Conservation (phyloP, 2,888 invertebrate genomes). For the Drosophila nr. perissopoda region DNA sequence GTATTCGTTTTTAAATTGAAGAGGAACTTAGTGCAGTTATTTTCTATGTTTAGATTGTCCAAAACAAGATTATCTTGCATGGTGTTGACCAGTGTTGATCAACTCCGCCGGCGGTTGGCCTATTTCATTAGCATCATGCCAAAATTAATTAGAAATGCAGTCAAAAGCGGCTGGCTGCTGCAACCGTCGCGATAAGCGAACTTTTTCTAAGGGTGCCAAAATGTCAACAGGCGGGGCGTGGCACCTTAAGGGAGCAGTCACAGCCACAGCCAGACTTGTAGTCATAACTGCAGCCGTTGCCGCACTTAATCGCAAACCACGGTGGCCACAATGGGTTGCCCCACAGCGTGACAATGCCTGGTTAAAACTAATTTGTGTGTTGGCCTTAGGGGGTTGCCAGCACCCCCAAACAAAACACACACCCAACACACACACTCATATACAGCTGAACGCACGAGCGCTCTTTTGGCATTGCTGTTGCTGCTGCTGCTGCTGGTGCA, state of each 20-base stretch:
- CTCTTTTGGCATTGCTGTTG: slow-evolving; percentile 32
- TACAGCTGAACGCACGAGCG: slow-evolving; percentile 41
- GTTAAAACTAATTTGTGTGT: slow-evolving; percentile 77
- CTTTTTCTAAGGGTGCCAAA: slow-evolving; percentile 32
- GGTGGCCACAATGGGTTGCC: slow-evolving; percentile 62
- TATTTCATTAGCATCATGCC: slow-evolving; percentile 37
- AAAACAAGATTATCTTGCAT: background rate
- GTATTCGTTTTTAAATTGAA: background rate
- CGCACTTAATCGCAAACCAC: slow-evolving; percentile 69
- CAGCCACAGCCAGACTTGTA: slow-evolving; percentile 38
- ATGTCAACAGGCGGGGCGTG: slow-evolving; percentile 51
- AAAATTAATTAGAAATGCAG: slow-evolving; percentile 60
- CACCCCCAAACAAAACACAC: slow-evolving; percentile 8
- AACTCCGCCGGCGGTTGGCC: slow-evolving; percentile 21
- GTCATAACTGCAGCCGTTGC: background rate
- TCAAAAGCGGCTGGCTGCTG: slow-evolving; percentile 29
- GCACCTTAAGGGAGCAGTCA: slow-evolving; percentile 10
- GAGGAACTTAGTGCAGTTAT: no score
- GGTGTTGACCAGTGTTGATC: slow-evolving; percentile 22
- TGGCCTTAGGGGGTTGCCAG: slow-evolving; percentile 40
- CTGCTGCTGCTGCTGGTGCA: slow-evolving; percentile 38
- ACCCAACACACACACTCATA: slow-evolving; percentile 21
- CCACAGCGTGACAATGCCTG: slow-evolving; percentile 77
- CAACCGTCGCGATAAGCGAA: slow-evolving; percentile 38
- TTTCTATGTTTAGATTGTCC: background rate